phyloP scores from a whole-genome alignment of 2,888 invertebrate species.

The Byasa hedistus region DNA sequence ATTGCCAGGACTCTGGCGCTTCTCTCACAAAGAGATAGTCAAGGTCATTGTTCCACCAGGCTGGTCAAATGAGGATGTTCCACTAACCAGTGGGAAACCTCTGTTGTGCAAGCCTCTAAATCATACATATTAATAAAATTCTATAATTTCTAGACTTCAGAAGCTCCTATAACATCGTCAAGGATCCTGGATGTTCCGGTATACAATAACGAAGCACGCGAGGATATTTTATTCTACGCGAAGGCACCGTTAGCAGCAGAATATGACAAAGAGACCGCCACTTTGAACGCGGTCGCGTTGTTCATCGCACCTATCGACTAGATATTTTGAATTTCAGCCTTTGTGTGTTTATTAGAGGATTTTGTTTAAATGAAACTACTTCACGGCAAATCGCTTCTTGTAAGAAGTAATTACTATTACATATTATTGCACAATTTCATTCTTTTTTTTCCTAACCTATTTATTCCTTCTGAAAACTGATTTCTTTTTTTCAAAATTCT shows the following conservation, averaged over 20 bases:
- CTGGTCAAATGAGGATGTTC: too few relatives aligned
- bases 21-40: too few relatives aligned
- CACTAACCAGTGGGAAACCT: too few relatives aligned
- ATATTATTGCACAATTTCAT: not conserved
- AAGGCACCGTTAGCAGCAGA: slow-evolving; percentile 53
- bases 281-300: slow-evolving; percentile 60
- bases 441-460: not conserved
- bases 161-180: not conserved
- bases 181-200: slow-evolving; percentile 49
- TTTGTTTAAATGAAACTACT: not conserved
- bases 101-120: too few relatives aligned
- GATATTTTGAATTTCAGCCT: slow-evolving; percentile 2
- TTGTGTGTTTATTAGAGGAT: not conserved
- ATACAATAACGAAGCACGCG: slow-evolving; percentile 46
- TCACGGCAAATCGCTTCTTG: not conserved
- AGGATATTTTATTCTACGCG: slow-evolving; percentile 39
- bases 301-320: slow-evolving; percentile 52
- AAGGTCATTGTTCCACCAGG: too few relatives aligned
- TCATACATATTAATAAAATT: not conserved
- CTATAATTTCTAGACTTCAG: slow-evolving; percentile 4
- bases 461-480: not conserved
- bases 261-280: slow-evolving; percentile 46
- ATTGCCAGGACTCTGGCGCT: too few relatives aligned
- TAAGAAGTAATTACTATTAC: too few relatives aligned
- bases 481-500: too few relatives aligned